These are phyloP conservation scores for Passer domesticus DNA, from an alignment of 2,113 vertebrate species.

Conservation along the genomic window DNA sequence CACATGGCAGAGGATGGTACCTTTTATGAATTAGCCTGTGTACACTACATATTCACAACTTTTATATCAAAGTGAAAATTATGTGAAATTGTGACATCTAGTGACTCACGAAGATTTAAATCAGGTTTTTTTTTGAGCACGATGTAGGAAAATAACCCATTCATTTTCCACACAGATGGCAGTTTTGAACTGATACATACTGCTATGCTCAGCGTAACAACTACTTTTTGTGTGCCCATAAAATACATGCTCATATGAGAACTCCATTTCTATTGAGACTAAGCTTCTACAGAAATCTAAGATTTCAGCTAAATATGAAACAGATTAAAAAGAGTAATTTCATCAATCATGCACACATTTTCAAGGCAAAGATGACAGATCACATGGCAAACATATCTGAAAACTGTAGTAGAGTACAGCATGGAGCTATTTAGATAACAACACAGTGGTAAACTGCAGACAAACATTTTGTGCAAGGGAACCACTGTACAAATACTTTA, in stretches of 20 bases:
- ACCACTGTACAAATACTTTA: background rate
- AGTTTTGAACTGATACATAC: constrained; percentile 18
- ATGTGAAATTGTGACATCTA: constrained; percentile 42
- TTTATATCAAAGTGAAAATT: background rate
- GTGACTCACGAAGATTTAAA: constrained; percentile 2
- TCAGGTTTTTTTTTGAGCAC: background rate
- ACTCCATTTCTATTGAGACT: background rate
- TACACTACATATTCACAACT: background rate
- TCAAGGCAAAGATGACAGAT: constrained; percentile 48
- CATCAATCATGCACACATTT: constrained; percentile 37
- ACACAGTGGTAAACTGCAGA: background rate
- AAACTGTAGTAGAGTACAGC: background rate
- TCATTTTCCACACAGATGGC: background rate
- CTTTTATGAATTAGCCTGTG: background rate
- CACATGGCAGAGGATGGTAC: background rate
- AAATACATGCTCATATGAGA: background rate
- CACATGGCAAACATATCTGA: background rate
- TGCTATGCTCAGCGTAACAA: background rate
- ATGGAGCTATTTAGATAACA: background rate
- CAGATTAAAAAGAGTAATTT: background rate
- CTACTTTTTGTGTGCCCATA: background rate
- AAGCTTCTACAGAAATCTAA: constrained; percentile 22
- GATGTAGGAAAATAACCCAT: background rate
- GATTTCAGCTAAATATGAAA: constrained; percentile 26
- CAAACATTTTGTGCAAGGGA: background rate